phyloP scores from a whole-genome alignment of 2,113 vertebrate species.

The Dipodomys merriami region DNA sequence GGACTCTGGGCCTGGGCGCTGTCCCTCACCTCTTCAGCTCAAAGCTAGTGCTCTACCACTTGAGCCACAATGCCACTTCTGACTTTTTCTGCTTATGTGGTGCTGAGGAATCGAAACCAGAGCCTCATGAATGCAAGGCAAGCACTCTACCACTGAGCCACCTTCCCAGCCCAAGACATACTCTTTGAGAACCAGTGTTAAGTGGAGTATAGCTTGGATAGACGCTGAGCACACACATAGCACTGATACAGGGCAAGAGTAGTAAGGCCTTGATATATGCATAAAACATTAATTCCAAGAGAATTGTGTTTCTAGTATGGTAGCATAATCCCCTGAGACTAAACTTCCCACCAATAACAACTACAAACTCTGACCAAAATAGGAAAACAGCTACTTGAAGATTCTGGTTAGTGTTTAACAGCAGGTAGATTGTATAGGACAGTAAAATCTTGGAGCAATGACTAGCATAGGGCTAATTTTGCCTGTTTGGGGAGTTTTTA shows the following conservation, averaged over 20 bases:
- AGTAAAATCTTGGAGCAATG: background rate
- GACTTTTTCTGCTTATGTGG: no score
- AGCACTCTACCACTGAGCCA: no score
- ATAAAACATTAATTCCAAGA: background rate
- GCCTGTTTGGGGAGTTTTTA: background rate
- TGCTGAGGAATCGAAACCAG: no score
- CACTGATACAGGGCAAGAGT: background rate
- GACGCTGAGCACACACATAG: background rate
- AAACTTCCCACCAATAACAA: background rate
- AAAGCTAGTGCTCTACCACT: no score
- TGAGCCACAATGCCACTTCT: no score
- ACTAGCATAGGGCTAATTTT: background rate
- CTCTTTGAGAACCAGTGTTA: background rate
- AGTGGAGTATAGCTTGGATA: background rate
- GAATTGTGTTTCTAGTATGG: background rate
- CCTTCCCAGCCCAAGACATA: no score
- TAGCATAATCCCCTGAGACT: background rate
- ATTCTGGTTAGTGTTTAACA: conserved; percentile 23
- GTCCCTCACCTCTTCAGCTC: no score
- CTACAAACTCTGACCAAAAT: background rate
- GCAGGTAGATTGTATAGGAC: background rate
- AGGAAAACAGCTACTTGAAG: background rate
- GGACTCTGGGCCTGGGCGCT: no score
- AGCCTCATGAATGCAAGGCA: no score
- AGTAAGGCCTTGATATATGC: background rate